Evolutionary conservation across 2,888 invertebrate genomes (phyloP), one percentile per base, ranked within the genome.

Genomic region (Mantis religiosa): DNA sequence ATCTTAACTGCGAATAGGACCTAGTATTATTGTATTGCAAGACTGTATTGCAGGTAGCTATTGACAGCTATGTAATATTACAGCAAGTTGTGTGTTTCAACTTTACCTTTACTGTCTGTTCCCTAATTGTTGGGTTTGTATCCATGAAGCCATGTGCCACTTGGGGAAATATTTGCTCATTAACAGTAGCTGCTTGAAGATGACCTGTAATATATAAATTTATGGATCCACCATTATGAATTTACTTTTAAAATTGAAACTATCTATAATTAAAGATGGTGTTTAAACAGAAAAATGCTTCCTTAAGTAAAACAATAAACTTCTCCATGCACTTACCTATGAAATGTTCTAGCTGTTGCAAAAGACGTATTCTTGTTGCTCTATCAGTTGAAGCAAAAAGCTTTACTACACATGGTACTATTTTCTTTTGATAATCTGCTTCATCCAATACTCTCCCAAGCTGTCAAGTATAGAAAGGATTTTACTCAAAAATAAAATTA

Each of bases 321-420:
- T 54, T 14, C 15, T 54, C 3, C 4, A 20, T 71, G 20, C 28
- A 82, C 82, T 89, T 90, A 92, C 92, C 95, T 90, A 97, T 96
- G 92, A 99, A 99, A 92, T 97, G 95, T 92, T 99, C 99, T 89
- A 99, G 93, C 93, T 99, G 98, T 92, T 99, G 99, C 90, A 99
- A 94, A 85, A 99, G 95, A 91, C 99, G 96, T 1, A 99, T 97
- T 91, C 99, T 95, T 0, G 99, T 99, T 1, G 98, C 98, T 91
- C 99, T 95, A 93, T 99, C 99, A 91, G 98, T 98, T 2, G 98
- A 99, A 0, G 97, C 97, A 93, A 99, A 99, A 90, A 99, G 94
- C 93, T 99, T 99, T 12, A 99, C 98, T 34, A 99, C 97, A 93
- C 99, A 99, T 2, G 99, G 99, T 87, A 99, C 98, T 92, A 99